These are phyloP conservation scores for Scarus forsteni DNA, from an alignment of 2,797 vertebrate genomes.

Conservation along the genomic window DNA sequence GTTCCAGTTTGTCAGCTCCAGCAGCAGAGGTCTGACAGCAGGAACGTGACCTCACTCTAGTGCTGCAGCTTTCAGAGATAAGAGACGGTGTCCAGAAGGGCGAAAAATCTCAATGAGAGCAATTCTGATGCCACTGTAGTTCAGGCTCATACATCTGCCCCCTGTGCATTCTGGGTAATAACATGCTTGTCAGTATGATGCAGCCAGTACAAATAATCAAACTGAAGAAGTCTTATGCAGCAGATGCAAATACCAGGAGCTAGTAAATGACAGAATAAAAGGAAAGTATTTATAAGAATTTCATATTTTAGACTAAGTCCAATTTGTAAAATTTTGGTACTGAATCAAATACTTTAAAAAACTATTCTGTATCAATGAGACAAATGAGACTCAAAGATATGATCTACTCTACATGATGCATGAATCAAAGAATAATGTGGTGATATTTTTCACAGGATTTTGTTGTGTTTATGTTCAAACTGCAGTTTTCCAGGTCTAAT, in stretches of 20 bases:
- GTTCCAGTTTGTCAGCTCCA: conserved; percentile 27
- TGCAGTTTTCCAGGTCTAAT: conserved; percentile 35
- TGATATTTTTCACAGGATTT: neutral
- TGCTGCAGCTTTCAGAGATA: conserved; percentile 1
- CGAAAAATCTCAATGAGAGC: conserved; percentile 9
- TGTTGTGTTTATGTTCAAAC: conserved; percentile 33
- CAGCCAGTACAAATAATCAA: conserved; percentile 66
- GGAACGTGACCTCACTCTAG: conserved; percentile 20
- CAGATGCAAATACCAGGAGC: neutral
- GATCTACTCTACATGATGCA: neutral
- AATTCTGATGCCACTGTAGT: conserved; percentile 59
- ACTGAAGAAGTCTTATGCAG: neutral
- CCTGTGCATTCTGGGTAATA: conserved; percentile 70
- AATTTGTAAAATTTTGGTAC: too few relatives aligned
- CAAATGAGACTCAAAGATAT: neutral
- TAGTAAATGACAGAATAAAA: too few relatives aligned
- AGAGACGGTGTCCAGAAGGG: neutral
- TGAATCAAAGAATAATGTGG: neutral
- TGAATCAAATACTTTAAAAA: too few relatives aligned
- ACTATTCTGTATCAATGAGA: too few relatives aligned
- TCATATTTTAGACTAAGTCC: too few relatives aligned
- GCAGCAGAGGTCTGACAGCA: conserved; percentile 27
- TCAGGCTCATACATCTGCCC: conserved; percentile 38
- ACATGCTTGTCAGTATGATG: conserved; percentile 84
- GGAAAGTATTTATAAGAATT: too few relatives aligned